Base-by-base conservation (phyloP, 2,888 invertebrate species). In the Leptinotarsa juncta region DNA sequence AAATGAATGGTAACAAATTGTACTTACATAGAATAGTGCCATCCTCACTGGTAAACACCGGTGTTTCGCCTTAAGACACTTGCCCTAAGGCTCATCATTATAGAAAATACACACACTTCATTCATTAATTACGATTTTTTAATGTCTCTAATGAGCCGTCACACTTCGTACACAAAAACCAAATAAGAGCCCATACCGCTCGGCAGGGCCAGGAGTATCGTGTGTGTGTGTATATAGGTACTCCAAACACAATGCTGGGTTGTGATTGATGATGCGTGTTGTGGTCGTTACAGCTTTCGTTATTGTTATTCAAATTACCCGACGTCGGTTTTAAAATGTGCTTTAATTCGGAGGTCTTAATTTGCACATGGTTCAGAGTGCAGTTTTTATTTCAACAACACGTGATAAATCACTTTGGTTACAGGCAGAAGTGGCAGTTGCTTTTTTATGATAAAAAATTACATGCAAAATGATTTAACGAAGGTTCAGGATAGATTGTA, bases 271-370 rank as follows among this genome's bases (percentile, higher is more conserved):
- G 62, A 32, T 42, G 23, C 18, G 55, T 62, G 62, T 62, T 62
- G 62, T 62, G 62, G 62, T 62, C 62, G 42, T 32, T 62, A 42
- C 62, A 62, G 62, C 62, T 62, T 62, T 62, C 62, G 62, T 62
- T 62, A 62, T 62, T 62, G 62, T 62, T 62, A 62, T 62, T 62
- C 42, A 62, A 62, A 62, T 62, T 62, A 62, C 26, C 62, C 62
- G 32, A 32, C 42, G 62, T 62, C 62, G 42, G 32, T 62, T 62
- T 42, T 3, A 42, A 62, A 62, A 62, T 62, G 62, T 62, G 42
- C n/a, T 62, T 62, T 62, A 62, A 62, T 62, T 62, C 23, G 16
- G 18, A 32, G 62, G 42, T 62, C 62, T 62, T 32, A 62, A 62
- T 62, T 62, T 62, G 62, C 62, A 62, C 32, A 32, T 16, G 15